phyloP scores from a whole-genome alignment of 2,888 invertebrate genomes.

The Oscheius onirici region DNA sequence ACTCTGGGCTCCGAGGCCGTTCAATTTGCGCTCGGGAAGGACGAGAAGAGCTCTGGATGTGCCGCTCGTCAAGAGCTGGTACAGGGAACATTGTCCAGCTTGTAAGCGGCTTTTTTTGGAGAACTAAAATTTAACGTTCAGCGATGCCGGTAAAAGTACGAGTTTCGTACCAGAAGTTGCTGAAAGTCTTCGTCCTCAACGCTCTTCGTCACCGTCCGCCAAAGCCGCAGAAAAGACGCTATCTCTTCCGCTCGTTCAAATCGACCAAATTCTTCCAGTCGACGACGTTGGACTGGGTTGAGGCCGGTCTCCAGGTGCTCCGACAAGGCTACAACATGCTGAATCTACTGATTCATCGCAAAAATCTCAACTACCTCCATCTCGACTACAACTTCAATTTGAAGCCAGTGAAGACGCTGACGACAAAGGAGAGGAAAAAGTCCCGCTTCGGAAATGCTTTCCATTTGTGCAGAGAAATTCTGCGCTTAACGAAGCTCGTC shows the following conservation, averaged over 20 bases:
- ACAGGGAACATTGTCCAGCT: constrained; percentile 75
- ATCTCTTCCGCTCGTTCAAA: constrained; percentile 97
- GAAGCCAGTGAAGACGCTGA: constrained; percentile 98
- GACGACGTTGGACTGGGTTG: constrained; percentile 99
- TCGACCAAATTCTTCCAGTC: constrained; percentile 99
- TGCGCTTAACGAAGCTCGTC: constrained; percentile 95
- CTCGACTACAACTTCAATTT: constrained; percentile 99
- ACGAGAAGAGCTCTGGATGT: constrained; percentile 90
- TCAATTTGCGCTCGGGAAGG: constrained; percentile 93
- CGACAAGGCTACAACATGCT: constrained; percentile 99
- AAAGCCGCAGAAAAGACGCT: constrained; percentile 98
- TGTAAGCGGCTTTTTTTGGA: constrained; percentile 42
- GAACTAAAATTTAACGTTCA: constrained; percentile 26
- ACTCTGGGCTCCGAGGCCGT: constrained; percentile 89
- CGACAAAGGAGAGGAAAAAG: constrained; percentile 98
- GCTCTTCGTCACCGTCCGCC: constrained; percentile 96
- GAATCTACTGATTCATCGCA: constrained; percentile 96
- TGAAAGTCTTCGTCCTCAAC: constrained; percentile 97
- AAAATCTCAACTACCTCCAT: constrained; percentile 98
- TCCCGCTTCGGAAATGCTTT: constrained; percentile 85
- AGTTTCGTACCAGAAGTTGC: constrained; percentile 96
- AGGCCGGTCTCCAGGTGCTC: constrained; percentile 92
- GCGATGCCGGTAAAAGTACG: constrained; percentile 91
- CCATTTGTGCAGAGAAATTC: constrained; percentile 97
- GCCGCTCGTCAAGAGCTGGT: constrained; percentile 95